Conservation (phyloP, 2,797 vertebrate species). For the Anolis apletophallus region DNA sequence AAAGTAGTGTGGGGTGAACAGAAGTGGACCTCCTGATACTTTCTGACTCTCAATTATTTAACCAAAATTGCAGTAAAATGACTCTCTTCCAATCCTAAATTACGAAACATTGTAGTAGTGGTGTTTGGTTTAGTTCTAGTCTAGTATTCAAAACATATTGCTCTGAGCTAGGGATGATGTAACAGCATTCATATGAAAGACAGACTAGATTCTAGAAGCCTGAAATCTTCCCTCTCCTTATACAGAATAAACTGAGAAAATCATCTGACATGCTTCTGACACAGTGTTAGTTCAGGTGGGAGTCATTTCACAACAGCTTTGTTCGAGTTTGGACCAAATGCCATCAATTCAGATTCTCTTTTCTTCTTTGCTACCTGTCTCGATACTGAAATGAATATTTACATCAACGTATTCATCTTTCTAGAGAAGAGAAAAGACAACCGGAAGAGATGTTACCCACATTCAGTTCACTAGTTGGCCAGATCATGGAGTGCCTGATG, state of each 20-base stretch:
- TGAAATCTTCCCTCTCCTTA: background rate
- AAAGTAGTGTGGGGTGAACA: too few relatives aligned
- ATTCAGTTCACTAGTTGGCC: slow-evolving; percentile 99
- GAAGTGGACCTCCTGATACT: background rate
- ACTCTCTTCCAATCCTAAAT: background rate
- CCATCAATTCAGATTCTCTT: background rate
- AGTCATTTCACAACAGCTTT: slow-evolving; percentile 3
- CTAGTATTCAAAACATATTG: background rate
- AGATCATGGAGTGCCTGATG: slow-evolving; percentile 93
- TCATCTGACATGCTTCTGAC: background rate
- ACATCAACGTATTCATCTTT: background rate
- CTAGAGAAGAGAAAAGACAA: slow-evolving; percentile 86
- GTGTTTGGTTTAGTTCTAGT: background rate
- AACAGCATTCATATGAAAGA: background rate
- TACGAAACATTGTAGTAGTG: background rate
- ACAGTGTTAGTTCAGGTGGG: background rate
- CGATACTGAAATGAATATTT: background rate
- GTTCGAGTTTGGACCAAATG: background rate
- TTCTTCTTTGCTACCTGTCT: background rate
- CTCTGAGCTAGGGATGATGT: background rate
- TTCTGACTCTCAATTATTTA: background rate
- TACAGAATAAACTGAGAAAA: background rate
- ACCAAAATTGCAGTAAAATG: background rate
- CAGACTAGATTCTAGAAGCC: background rate
- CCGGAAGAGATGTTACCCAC: slow-evolving; percentile 91